Conservation (phyloP, 2,888 invertebrate genomes). For the Lasioglossum vierecki region DNA sequence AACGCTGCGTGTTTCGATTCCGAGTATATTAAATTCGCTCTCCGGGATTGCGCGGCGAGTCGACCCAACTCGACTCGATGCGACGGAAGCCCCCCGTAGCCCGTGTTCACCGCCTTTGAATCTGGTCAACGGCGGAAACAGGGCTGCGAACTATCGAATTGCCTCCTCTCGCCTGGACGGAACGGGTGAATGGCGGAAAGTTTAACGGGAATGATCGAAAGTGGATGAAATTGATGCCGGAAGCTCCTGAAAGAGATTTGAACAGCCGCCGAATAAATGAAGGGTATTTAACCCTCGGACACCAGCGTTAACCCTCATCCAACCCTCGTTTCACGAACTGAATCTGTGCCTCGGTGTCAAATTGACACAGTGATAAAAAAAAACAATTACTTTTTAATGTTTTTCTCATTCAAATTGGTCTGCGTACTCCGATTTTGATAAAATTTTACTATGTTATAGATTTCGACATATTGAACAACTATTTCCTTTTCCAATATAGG, state of each 20-base stretch:
- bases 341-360: too few species aligned
- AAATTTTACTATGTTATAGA: too few species aligned
- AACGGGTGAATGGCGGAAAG: neutral
- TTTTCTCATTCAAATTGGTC: too few species aligned
- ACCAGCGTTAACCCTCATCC: too few species aligned
- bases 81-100: neutral
- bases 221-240: neutral
- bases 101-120: neutral
- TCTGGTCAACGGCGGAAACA: neutral
- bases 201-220: neutral
- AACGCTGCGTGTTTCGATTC: conserved; percentile 21
- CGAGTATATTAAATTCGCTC: conserved; percentile 31
- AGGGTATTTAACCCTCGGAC: neutral
- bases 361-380: too few species aligned
- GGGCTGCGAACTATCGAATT: neutral
- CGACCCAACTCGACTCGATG: too few species aligned
- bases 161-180: neutral
- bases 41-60: neutral
- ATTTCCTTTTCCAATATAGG: too few species aligned
- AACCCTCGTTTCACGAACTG: too few species aligned
- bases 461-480: too few species aligned
- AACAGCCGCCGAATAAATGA: neutral
- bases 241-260: neutral
- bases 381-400: too few species aligned
- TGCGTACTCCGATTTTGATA: too few species aligned